These are phyloP conservation scores for Meleagris gallopavo DNA, from an alignment of 2,113 vertebrate species.

Conservation along the genomic window DNA sequence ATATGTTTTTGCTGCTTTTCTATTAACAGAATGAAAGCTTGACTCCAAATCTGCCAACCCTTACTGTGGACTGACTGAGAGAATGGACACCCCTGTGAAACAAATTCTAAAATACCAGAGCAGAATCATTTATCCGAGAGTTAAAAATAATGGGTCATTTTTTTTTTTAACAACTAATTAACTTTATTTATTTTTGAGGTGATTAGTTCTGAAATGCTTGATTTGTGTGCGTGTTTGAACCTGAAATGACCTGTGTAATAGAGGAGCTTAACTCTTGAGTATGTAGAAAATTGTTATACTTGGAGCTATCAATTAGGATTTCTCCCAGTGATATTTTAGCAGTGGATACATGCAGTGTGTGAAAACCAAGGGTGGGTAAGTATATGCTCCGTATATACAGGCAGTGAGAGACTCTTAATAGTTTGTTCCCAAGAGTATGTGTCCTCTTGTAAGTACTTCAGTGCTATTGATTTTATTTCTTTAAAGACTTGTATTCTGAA, in stretches of 20 bases:
- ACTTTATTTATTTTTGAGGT: not conserved
- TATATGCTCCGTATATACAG: not conserved
- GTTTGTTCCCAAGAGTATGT: not conserved
- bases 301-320: not conserved
- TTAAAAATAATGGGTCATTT: not conserved
- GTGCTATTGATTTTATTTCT: not conserved
- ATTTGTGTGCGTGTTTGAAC: not conserved
- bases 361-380: not conserved
- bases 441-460: not conserved
- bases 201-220: not conserved
- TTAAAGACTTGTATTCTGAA: conserved; percentile 6
- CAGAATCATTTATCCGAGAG: not conserved
- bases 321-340: not conserved
- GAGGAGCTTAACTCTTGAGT: not conserved
- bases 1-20: not conserved
- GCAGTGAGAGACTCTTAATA: not conserved
- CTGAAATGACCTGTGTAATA: not conserved
- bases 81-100: not conserved
- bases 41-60: not conserved
- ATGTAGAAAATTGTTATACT: not conserved
- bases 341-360: not conserved
- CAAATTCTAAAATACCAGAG: not conserved
- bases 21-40: not conserved
- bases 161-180: not conserved
- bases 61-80: not conserved